These are phyloP conservation scores for Morus bassanus DNA, from an alignment of 2,797 vertebrate species.

Conservation along the genomic window DNA sequence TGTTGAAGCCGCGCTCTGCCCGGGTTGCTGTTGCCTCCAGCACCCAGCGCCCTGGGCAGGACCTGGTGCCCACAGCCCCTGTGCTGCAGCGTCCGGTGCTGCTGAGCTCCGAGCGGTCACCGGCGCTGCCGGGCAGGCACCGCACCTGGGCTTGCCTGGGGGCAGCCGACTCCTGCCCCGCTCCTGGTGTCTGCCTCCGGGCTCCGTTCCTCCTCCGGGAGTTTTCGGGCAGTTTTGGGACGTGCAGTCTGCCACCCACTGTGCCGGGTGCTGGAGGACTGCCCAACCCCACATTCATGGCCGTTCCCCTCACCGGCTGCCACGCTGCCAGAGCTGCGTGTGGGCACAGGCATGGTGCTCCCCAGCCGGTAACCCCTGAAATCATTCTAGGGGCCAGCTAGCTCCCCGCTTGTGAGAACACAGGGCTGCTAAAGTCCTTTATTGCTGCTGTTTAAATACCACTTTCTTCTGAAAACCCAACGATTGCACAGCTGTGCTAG, in stretches of 20 bases:
- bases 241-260: background rate
- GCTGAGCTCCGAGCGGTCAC: background rate
- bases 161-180: background rate
- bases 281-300: background rate
- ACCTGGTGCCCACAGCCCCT: fast-evolving
- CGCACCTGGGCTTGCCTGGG: background rate
- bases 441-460: background rate
- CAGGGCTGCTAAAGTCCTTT: background rate
- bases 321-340: fast-evolving
- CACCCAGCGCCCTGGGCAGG: no score
- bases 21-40: background rate
- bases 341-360: background rate
- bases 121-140: fast-evolving
- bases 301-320: fast-evolving
- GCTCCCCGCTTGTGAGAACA: background rate
- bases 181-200: fast-evolving
- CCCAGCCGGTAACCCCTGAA: background rate
- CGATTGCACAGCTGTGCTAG: background rate
- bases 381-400: background rate
- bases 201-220: background rate
- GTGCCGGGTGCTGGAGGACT: background rate
- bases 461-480: background rate
- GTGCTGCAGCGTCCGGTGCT: background rate
- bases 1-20: background rate
- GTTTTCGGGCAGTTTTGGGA: background rate